Evolutionary conservation across 2,888 invertebrate genomes (phyloP).

Genomic region (Drosophila pseudotalamancana): DNA sequence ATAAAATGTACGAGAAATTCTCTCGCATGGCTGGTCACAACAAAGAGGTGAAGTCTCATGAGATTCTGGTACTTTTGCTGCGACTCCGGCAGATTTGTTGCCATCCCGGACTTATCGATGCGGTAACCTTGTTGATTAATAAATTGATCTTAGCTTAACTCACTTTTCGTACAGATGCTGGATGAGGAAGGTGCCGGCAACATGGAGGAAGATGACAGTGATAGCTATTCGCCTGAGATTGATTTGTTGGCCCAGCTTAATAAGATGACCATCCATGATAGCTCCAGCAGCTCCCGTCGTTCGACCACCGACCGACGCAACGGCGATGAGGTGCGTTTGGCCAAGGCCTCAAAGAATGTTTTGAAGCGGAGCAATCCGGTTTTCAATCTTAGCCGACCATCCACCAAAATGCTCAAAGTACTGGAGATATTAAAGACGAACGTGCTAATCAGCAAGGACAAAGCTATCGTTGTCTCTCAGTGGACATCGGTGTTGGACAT

Average conservation of each 20-base stretch:
- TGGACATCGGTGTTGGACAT: slow-evolving; percentile 94
- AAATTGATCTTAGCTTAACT: background rate
- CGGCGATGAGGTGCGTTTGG: slow-evolving; percentile 82
- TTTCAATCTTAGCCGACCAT: slow-evolving; percentile 86
- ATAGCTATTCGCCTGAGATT: slow-evolving; percentile 84
- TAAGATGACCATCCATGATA: slow-evolving; percentile 86
- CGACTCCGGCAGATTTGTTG: slow-evolving; percentile 95
- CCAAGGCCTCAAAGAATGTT: slow-evolving; percentile 87
- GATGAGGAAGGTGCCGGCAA: slow-evolving; percentile 83
- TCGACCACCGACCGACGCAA: slow-evolving; percentile 22
- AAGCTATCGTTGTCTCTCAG: slow-evolving; percentile 95
- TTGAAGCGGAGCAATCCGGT: slow-evolving; percentile 89
- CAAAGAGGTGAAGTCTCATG: slow-evolving; percentile 87
- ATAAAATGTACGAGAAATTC: slow-evolving; percentile 88
- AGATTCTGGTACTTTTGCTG: slow-evolving; percentile 92
- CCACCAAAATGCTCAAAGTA: slow-evolving; percentile 88
- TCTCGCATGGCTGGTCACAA: slow-evolving; percentile 86
- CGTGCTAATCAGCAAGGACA: slow-evolving; percentile 87
- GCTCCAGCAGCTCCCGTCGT: slow-evolving; percentile 8
- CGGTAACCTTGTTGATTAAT: slow-evolving; percentile 82
- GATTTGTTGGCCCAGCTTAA: slow-evolving; percentile 88
- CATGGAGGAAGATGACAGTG: slow-evolving; percentile 68
- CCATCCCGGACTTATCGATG: slow-evolving; percentile 92
- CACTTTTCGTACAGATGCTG: slow-evolving; percentile 84
- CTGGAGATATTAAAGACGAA: slow-evolving; percentile 86